Evolutionary conservation across 2,888 invertebrate species (phyloP).

Genomic region (Panopea generosa): DNA sequence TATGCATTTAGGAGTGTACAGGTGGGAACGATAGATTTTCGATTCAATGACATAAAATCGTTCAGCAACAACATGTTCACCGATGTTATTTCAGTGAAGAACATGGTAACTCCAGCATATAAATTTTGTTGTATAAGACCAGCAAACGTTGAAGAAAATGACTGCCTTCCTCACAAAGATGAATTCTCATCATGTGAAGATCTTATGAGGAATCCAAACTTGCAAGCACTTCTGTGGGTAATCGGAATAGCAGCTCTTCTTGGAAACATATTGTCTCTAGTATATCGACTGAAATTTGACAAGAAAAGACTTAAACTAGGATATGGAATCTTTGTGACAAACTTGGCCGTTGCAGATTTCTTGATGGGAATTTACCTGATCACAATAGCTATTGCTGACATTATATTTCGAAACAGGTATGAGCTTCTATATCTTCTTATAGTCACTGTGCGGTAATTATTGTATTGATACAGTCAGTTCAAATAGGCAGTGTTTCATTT

Average conservation of each 20-base stretch:
- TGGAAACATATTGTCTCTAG: slow-evolving; percentile 57
- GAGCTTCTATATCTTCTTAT: no score
- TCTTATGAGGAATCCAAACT: slow-evolving; percentile 58
- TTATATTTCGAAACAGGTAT: slow-evolving; percentile 35
- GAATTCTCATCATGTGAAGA: slow-evolving; percentile 66
- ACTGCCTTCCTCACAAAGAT: slow-evolving; percentile 41
- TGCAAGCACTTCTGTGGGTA: slow-evolving; percentile 60
- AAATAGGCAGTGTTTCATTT: no score
- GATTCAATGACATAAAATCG: neutral
- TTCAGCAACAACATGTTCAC: slow-evolving; percentile 1
- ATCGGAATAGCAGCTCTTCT: slow-evolving; percentile 56
- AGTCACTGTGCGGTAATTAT: no score
- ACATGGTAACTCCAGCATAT: neutral
- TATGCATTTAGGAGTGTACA: neutral
- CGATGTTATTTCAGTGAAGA: neutral
- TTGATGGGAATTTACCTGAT: slow-evolving; percentile 35
- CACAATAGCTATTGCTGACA: slow-evolving; percentile 65
- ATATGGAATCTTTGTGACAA: slow-evolving; percentile 54
- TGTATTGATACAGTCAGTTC: no score
- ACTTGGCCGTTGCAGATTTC: slow-evolving; percentile 51
- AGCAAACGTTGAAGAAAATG: slow-evolving; percentile 41
- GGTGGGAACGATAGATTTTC: neutral
- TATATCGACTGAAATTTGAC: slow-evolving; percentile 33
- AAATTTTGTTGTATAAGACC: slow-evolving; percentile 21
- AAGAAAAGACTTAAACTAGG: slow-evolving; percentile 25